Percentiles rank a stretch among this genome's conserved stretches.
These are phyloP conservation scores for Lasioglossum malachurum DNA, from an alignment of 2,888 invertebrate species.

Conservation along the genomic window DNA sequence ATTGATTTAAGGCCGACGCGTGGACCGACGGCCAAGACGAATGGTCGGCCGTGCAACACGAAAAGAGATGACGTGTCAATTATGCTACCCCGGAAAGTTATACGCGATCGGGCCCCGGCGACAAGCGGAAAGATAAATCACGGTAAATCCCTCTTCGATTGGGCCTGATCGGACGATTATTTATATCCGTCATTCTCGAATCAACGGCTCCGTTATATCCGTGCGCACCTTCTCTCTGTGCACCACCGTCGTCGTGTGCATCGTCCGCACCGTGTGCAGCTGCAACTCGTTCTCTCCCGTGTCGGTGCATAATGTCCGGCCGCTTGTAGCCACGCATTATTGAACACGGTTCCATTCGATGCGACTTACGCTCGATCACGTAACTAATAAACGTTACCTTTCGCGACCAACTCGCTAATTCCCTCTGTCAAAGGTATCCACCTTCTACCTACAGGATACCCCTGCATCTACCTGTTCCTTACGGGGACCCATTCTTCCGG, in stretches of 20 bases:
- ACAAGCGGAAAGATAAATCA: conserved; percentile 64
- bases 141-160: conserved; percentile 44
- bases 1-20: conserved; percentile 77
- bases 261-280: not conserved
- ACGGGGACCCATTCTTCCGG: conserved; percentile 41
- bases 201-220: conserved; percentile 36
- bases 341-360: conserved; percentile 10
- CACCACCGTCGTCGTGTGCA: not conserved
- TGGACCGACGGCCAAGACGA: conserved; percentile 70
- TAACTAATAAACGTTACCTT: conserved; percentile 23
- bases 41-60: conserved; percentile 54
- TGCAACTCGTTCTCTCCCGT: conserved; percentile 23
- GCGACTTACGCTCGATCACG: conserved; percentile 12
- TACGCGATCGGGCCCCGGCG: conserved; percentile 37
- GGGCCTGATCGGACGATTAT: conserved; percentile 61
- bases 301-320: conserved; percentile 17
- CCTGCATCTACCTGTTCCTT: conserved; percentile 44
- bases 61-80: conserved; percentile 75
- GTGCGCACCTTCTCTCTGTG: conserved; percentile 4
- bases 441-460: conserved; percentile 49
- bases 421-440: conserved; percentile 3
- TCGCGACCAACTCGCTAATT: conserved; percentile 29
- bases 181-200: conserved; percentile 50
- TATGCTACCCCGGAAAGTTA: conserved; percentile 69
- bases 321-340: conserved; percentile 6